Evolutionary conservation across 1,140 invertebrate species (phyloP).

Genomic region (Drosophila nasuta): DNA sequence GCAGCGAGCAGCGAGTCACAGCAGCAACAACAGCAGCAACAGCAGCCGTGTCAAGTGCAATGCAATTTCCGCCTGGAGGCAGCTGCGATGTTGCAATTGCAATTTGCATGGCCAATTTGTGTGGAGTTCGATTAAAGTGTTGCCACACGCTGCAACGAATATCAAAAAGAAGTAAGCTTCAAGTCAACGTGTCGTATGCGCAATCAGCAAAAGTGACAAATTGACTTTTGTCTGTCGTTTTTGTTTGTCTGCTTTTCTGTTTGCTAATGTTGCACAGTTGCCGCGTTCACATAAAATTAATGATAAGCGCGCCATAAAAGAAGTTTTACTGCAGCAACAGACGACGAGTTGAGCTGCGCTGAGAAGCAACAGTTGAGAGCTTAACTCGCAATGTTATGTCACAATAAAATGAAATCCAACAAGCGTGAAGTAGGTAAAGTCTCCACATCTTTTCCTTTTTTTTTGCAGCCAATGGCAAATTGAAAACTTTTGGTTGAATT

Average conservation of each 20-base stretch:
- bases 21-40: background rate
- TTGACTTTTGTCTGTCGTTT: constrained; percentile 40
- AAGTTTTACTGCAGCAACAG: constrained; percentile 76
- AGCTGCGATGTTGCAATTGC: constrained; percentile 10
- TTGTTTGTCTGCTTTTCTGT: constrained; percentile 27
- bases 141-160: constrained; percentile 6
- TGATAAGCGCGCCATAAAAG: constrained; percentile 82
- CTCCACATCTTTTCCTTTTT: constrained; percentile 22
- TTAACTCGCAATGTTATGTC: constrained; percentile 68
- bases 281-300: constrained; percentile 80
- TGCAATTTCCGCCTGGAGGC: constrained; percentile 65
- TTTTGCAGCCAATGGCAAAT: constrained; percentile 52
- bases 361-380: constrained; percentile 49
- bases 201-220: constrained; percentile 69
- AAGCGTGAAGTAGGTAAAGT: constrained; percentile 78
- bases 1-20: constrained; percentile 37
- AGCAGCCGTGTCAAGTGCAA: constrained; percentile 54
- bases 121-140: constrained; percentile 68
- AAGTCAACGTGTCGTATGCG: constrained; percentile 37
- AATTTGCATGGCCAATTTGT: constrained; percentile 59
- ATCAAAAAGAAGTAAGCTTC: background rate
- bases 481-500: constrained; percentile 74
- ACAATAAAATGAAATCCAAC: constrained; percentile 83
- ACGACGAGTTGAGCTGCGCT: constrained; percentile 22
- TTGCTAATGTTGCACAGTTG: constrained; percentile 80